phyloP scores from a whole-genome alignment of 1,140 invertebrate genomes.

The Drosophila nigrodunni region DNA sequence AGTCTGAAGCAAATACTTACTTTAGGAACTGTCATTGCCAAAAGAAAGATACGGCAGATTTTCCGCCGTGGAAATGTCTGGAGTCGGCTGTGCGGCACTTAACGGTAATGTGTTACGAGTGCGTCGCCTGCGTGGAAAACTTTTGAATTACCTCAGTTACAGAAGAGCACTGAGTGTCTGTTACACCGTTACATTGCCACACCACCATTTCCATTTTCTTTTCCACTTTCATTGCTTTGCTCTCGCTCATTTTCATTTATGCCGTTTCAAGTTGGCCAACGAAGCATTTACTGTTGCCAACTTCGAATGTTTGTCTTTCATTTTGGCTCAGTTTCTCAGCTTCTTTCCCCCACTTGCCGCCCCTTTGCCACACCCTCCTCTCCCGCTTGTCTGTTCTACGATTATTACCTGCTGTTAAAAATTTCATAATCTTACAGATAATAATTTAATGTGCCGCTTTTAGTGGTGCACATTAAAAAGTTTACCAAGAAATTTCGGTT shows the following conservation, averaged over 20 bases:
- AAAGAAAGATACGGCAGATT: slow-evolving; percentile 30
- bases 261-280: slow-evolving; percentile 80
- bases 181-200: slow-evolving; percentile 64
- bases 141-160: slow-evolving; percentile 82
- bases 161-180: slow-evolving; percentile 42
- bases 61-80: slow-evolving; percentile 10
- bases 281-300: slow-evolving; percentile 50
- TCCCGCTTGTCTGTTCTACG: slow-evolving; percentile 62
- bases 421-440: slow-evolving; percentile 81
- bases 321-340: slow-evolving; percentile 35
- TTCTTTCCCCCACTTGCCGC: neutral
- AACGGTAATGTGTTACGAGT: slow-evolving; percentile 60
- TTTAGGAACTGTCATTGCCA: slow-evolving; percentile 61
- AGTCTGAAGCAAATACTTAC: slow-evolving; percentile 70
- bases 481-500: slow-evolving; percentile 65
- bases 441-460: slow-evolving; percentile 79
- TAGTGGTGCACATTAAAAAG: slow-evolving; percentile 78
- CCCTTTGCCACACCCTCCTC: neutral
- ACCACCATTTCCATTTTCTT: slow-evolving; percentile 2
- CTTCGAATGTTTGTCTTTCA: slow-evolving; percentile 72
- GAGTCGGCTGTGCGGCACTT: slow-evolving; percentile 48
- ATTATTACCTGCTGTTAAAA: slow-evolving; percentile 83
- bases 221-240: neutral
- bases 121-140: slow-evolving; percentile 66
- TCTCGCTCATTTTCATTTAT: slow-evolving; percentile 58